Conservation (phyloP, 2,113 vertebrate species). For the Agapornis roseicollis region DNA sequence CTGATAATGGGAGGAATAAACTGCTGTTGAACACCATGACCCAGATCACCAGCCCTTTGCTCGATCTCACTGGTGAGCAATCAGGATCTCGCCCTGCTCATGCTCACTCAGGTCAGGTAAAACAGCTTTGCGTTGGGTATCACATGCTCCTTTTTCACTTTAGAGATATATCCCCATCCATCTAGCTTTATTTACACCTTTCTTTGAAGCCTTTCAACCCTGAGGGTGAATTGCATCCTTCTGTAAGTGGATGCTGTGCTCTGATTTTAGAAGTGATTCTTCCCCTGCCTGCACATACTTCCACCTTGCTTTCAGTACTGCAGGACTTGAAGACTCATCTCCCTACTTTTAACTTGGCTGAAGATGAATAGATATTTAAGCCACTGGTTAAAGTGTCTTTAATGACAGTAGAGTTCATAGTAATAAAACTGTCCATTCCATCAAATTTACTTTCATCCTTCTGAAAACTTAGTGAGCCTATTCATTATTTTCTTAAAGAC, state of each 20-base stretch:
- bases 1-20: rapidly evolving
- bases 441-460: neutral
- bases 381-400: neutral
- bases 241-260: neutral
- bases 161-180: too few species aligned
- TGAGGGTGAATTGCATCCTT: neutral
- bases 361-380: neutral
- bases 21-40: rapidly evolving
- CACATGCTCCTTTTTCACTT: neutral
- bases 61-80: neutral
- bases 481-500: conserved; percentile 31
- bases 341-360: neutral
- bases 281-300: neutral
- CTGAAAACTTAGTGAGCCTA: neutral
- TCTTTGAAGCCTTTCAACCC: neutral
- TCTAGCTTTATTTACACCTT: neutral
- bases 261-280: neutral
- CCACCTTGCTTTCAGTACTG: neutral
- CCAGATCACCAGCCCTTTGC: neutral
- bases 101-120: rapidly evolving
- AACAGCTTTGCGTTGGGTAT: neutral
- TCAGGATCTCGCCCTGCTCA: neutral
- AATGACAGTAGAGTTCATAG: neutral
- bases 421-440: neutral
- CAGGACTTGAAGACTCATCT: neutral